These are phyloP conservation scores for Phainopepla nitens DNA, from an alignment of 2,113 vertebrate genomes.

Conservation along the genomic window DNA sequence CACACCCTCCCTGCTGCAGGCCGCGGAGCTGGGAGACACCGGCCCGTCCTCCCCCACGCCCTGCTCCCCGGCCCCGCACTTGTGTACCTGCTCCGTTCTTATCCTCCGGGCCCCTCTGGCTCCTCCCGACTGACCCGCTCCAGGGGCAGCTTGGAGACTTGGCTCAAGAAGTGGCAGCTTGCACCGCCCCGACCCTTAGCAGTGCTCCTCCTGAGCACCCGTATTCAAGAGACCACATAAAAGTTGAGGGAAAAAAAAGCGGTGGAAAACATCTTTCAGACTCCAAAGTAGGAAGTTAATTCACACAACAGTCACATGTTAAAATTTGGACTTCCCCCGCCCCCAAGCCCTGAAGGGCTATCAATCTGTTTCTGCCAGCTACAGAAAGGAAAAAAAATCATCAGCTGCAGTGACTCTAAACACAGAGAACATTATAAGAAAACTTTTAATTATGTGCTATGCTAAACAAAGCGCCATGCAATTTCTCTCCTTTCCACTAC, in stretches of 20 bases:
- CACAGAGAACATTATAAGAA: background rate
- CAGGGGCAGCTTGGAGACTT: background rate
- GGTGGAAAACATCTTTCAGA: background rate
- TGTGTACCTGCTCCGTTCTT: background rate
- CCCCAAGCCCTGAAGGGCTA: background rate
- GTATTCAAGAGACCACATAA: background rate
- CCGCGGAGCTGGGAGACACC: accelerated
- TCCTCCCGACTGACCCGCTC: accelerated
- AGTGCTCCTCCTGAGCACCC: accelerated
- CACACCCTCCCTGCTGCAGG: accelerated
- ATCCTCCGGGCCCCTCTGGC: background rate
- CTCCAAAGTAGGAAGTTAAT: background rate
- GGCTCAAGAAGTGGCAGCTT: accelerated
- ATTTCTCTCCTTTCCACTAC: background rate
- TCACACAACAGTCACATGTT: background rate
- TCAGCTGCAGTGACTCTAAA: background rate
- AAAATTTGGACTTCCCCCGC: background rate
- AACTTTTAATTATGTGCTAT: background rate
- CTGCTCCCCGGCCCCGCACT: accelerated
- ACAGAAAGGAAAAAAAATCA: background rate
- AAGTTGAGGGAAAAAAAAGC: background rate
- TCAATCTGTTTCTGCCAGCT: background rate
- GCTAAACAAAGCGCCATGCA: background rate
- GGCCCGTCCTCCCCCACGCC: accelerated
- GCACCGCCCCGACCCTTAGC: background rate